phyloP scores from a whole-genome alignment of 2,113 vertebrate species.

The Misgurnus mizolepis region DNA sequence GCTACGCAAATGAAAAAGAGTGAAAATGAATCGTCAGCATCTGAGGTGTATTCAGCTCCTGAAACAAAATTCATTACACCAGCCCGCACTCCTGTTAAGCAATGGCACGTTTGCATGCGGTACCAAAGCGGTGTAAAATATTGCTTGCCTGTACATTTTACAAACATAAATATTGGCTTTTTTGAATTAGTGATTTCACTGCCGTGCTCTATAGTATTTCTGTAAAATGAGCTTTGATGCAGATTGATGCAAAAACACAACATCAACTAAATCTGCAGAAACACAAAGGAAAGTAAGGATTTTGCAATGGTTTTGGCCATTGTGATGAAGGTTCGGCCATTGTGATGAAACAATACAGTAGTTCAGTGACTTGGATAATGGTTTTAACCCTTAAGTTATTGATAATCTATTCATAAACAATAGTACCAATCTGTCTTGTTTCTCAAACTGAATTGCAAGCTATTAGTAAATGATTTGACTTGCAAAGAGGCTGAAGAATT shows the following conservation, averaged over 20 bases:
- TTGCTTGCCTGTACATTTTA: not conserved
- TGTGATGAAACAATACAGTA: not conserved
- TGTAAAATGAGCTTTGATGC: not conserved
- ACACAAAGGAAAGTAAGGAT: not conserved
- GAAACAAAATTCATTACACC: slow-evolving; percentile 3
- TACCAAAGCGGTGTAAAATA: slow-evolving; percentile 13
- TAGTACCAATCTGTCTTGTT: slow-evolving; percentile 29
- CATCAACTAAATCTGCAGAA: not conserved
- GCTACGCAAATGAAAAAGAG: slow-evolving; percentile 8
- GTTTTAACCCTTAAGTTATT: slow-evolving; percentile 2
- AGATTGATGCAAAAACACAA: not conserved
- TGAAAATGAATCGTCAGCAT: slow-evolving; percentile 30
- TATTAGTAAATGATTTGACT: slow-evolving; percentile 39
- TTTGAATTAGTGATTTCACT: not conserved
- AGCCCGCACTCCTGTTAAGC: not conserved
- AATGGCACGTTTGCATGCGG: not conserved
- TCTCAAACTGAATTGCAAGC: slow-evolving; percentile 18
- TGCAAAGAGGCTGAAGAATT: slow-evolving; percentile 11
- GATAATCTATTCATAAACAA: slow-evolving; percentile 39
- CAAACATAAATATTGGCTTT: slow-evolving; percentile 25
- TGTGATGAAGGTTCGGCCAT: not conserved
- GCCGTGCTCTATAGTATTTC: not conserved
- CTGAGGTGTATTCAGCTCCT: slow-evolving; percentile 16
- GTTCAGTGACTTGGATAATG: slow-evolving; percentile 33
- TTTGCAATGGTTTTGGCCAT: slow-evolving; percentile 21